Conservation (phyloP, 2,888 invertebrate species). For the Drosophila paucipuncta region DNA sequence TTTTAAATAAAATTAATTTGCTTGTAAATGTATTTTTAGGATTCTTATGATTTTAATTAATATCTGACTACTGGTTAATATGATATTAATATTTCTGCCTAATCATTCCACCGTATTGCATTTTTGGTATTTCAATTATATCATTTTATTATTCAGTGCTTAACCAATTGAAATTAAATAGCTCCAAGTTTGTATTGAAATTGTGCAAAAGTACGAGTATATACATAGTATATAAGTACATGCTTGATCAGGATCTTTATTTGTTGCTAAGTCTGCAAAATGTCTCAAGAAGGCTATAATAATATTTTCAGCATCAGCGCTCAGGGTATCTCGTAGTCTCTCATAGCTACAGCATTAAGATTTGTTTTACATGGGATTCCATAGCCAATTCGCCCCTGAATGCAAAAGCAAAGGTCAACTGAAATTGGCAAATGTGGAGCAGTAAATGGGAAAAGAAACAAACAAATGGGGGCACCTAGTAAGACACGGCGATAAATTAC, state of each 20-base stretch:
- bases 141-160: neutral
- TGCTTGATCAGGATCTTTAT: neutral
- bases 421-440: conserved; percentile 24
- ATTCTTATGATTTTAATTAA: neutral
- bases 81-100: neutral
- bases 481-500: conserved; percentile 19
- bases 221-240: neutral
- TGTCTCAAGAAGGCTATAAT: neutral
- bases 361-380: conserved; percentile 3
- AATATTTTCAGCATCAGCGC: neutral
- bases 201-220: neutral
- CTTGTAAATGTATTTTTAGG: neutral
- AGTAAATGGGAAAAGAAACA: conserved; percentile 24
- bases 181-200: neutral
- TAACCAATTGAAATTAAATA: neutral
- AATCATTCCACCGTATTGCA: neutral
- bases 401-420: conserved; percentile 28
- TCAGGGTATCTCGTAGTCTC: neutral
- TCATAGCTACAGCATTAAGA: neutral
- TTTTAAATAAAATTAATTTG: neutral
- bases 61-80: neutral
- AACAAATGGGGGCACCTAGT: conserved; percentile 23
- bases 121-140: neutral
- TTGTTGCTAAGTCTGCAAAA: neutral
- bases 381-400: conserved; percentile 1